Percentiles rank a stretch among this genome's conserved stretches.
phyloP scores from a whole-genome alignment of 2,797 vertebrate genomes.

The Hypotaenidia okinawae region DNA sequence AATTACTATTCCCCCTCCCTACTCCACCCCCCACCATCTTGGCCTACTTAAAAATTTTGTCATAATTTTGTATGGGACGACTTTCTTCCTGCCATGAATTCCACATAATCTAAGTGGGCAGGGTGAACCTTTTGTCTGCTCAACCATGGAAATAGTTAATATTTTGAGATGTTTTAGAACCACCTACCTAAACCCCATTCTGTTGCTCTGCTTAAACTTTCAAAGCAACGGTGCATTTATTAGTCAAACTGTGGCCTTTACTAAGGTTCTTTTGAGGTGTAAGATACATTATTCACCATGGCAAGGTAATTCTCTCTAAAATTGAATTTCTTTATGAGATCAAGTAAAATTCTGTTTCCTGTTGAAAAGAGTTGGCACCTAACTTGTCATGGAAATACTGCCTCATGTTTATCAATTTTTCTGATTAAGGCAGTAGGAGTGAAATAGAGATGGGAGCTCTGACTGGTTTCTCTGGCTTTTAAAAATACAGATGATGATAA shows the following conservation, averaged over 20 bases:
- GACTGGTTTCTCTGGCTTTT: neutral
- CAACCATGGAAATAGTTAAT: neutral
- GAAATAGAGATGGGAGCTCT: neutral
- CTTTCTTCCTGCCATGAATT: neutral
- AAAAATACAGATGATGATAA: neutral
- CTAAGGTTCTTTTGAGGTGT: neutral
- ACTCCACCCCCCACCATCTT: neutral
- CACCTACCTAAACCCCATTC: neutral
- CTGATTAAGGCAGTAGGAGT: neutral
- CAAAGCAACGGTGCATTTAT: neutral
- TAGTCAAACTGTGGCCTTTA: neutral
- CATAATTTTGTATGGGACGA: neutral
- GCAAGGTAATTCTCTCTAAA: neutral
- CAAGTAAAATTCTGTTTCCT: neutral
- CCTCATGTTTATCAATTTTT: neutral
- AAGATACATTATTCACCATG: neutral
- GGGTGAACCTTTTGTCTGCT: neutral
- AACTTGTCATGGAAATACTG: neutral
- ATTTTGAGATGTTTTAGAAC: neutral
- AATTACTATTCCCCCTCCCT: neutral
- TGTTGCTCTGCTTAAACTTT: neutral
- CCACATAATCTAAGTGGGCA: neutral
- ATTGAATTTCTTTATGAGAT: neutral
- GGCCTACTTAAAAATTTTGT: neutral
- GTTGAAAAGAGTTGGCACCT: neutral